A percentile compares a stretch with the other conserved stretches of the same genome.
phyloP scores from a whole-genome alignment of 2,888 invertebrate species.

The Catocala nupta region DNA sequence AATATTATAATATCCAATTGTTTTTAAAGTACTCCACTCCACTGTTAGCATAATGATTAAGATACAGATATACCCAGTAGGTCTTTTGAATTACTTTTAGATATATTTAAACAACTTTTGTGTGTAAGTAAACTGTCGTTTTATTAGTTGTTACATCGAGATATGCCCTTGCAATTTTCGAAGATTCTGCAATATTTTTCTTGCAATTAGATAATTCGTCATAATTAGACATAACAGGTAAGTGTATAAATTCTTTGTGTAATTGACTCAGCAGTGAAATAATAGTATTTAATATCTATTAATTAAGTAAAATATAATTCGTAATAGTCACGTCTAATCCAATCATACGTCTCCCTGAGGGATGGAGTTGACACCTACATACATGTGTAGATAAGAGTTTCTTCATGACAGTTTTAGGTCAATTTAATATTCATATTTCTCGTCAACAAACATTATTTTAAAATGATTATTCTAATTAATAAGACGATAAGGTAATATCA shows the following conservation, averaged over 20 bases:
- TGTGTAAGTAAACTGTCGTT: too few species aligned
- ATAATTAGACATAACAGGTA: too few species aligned
- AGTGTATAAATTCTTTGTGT: too few species aligned
- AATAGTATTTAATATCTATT: too few species aligned
- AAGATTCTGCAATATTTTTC: not conserved
- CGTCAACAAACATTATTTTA: too few species aligned
- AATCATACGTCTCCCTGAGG: not conserved
- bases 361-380: not conserved
- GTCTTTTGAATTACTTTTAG: too few species aligned
- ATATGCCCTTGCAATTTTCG: too few species aligned
- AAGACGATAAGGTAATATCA: too few species aligned
- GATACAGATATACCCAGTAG: not conserved
- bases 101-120: too few species aligned
- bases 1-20: not conserved
- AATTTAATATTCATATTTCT: not conserved
- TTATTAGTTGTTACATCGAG: too few species aligned
- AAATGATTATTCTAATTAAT: too few species aligned
- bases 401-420: not conserved
- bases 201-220: not conserved
- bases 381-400: not conserved
- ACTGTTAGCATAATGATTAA: not conserved
- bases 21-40: constrained; percentile 7
- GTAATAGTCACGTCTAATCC: not conserved
- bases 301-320: not conserved
- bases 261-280: too few species aligned